Conservation (phyloP, 2,888 invertebrate genomes). For the Galerucella pusilla region DNA sequence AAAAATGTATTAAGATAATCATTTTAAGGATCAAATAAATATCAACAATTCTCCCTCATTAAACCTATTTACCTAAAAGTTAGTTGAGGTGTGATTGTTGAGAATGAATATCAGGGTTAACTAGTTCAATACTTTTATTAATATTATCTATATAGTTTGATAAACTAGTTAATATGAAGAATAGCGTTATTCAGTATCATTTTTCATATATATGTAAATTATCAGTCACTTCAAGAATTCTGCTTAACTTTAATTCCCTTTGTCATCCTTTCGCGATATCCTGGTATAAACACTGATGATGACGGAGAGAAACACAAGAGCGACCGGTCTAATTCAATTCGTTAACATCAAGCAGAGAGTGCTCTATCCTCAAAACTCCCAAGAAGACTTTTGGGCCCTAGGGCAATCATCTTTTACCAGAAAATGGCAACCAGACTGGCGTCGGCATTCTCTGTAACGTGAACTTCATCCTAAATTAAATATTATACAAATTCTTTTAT, state of each 20-base stretch:
- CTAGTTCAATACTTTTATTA: no score
- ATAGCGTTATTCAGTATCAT: no score
- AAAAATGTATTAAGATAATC: no score
- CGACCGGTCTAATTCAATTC: constrained; percentile 25
- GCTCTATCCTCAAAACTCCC: constrained; percentile 8
- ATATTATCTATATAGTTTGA: no score
- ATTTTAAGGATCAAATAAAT: no score
- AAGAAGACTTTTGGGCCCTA: constrained; percentile 27
- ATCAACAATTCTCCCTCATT: no score
- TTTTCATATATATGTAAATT: no score
- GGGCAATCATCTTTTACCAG: constrained; percentile 30
- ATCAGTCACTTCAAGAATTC: not conserved
- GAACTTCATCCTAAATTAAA: constrained; percentile 38
- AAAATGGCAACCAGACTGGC: constrained; percentile 12
- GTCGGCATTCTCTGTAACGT: constrained; percentile 18
- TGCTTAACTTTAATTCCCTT: not conserved
- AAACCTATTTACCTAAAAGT: no score
- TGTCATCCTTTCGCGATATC: not conserved
- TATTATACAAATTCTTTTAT: constrained; percentile 33
- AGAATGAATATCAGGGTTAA: no score
- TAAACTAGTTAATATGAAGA: no score
- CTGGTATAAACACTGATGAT: not conserved
- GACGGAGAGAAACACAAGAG: not conserved
- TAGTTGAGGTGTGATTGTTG: no score
- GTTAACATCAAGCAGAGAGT: constrained; percentile 21